phyloP scores from a whole-genome alignment of 2,797 vertebrate species.

The Otolemur crassicaudatus region DNA sequence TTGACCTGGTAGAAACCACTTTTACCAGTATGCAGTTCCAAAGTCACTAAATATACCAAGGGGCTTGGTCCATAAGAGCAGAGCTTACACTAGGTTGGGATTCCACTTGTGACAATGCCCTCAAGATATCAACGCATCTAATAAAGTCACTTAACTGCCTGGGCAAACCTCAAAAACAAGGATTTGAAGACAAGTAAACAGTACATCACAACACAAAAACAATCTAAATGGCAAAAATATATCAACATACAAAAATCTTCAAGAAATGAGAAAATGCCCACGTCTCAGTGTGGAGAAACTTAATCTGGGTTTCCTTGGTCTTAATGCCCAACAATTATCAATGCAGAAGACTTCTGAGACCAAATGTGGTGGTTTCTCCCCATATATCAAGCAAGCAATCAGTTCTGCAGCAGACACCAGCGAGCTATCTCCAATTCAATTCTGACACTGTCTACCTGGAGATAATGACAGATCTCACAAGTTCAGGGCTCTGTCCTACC shows the following conservation, averaged over 20 bases:
- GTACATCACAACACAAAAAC: not conserved
- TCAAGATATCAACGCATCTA: not conserved
- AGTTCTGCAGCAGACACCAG: not conserved
- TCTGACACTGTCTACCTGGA: not conserved
- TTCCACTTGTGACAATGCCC: not conserved
- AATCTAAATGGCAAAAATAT: not conserved
- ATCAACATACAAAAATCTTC: not conserved
- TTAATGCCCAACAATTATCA: not conserved
- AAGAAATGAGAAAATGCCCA: slow-evolving; percentile 15
- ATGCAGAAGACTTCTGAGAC: not conserved
- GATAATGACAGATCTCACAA: not conserved
- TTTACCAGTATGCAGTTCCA: not conserved
- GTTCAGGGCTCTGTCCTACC: not conserved
- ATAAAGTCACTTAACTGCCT: not conserved
- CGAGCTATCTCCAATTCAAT: not conserved
- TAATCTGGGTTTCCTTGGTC: not conserved
- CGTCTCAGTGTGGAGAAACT: not conserved
- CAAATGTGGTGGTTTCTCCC: not conserved
- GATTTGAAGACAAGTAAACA: not conserved
- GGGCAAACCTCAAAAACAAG: not conserved
- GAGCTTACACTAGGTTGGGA: not conserved
- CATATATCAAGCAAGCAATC: not conserved
- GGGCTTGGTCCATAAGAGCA: not conserved
- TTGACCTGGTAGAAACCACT: not conserved
- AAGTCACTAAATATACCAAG: not conserved